Evolutionary conservation across 23 tunicate genomes (phyloP).

Genomic region (Oikopleura dioica): DNA sequence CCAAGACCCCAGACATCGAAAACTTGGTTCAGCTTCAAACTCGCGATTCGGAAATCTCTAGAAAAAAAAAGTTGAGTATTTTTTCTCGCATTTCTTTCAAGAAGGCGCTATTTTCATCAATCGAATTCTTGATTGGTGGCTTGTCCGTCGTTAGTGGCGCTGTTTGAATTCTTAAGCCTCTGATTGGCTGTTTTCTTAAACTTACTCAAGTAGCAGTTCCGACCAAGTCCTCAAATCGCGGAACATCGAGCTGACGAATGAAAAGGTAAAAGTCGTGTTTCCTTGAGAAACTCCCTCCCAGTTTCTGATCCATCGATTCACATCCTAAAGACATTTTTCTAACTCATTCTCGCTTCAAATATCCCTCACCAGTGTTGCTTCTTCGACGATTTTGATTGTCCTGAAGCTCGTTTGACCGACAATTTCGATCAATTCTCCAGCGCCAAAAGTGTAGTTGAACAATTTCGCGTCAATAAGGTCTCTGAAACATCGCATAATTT

Average conservation of each 20-base stretch:
- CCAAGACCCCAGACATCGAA: background rate
- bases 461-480: background rate
- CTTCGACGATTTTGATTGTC: conserved; percentile 3
- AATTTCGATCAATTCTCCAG: conserved; percentile 10
- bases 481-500: too few relatives aligned
- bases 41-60: background rate
- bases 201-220: background rate
- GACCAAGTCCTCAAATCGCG: background rate
- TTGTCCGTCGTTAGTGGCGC: background rate
- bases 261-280: background rate
- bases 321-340: background rate
- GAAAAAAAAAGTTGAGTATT: background rate
- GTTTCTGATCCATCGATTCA: background rate
- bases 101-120: background rate
- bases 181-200: background rate
- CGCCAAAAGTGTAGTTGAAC: conserved; percentile 12
- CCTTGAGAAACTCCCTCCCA: background rate
- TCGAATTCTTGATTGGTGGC: background rate
- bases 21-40: background rate
- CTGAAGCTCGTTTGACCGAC: background rate
- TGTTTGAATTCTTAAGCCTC: background rate
- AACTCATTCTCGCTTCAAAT: too few relatives aligned
- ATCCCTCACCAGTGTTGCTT: conserved; percentile 5
- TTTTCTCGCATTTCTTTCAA: background rate
- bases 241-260: background rate